Evolutionary conservation across 2,113 vertebrate genomes (phyloP).

Genomic region (Oncorhynchus mykiss): DNA sequence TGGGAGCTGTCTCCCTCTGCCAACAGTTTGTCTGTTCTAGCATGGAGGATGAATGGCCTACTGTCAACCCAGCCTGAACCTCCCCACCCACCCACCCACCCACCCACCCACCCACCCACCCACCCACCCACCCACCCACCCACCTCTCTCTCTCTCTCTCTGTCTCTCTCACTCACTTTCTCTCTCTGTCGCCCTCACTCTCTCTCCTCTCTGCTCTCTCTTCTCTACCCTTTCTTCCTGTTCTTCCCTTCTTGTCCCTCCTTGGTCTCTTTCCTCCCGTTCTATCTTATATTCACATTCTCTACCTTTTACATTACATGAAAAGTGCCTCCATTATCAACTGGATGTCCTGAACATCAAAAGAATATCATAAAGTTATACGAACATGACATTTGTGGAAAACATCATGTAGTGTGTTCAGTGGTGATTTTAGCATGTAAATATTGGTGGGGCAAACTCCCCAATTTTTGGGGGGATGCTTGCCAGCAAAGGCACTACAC

Average conservation of each 20-base stretch:
- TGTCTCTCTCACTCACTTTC: conserved; percentile 7
- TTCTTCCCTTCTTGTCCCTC: conserved; percentile 1
- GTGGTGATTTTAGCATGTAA: too few relatives aligned
- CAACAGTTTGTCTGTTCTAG: conserved; percentile 91
- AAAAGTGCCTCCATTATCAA: too few relatives aligned
- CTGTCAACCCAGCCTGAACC: conserved; percentile 82
- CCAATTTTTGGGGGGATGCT: too few relatives aligned
- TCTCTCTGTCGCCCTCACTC: background rate
- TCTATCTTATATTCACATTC: background rate
- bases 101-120: too few relatives aligned
- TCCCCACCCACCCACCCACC: conserved; percentile 59
- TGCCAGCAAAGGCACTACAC: too few relatives aligned
- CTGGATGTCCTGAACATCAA: too few relatives aligned
- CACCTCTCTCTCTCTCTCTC: conserved; percentile 51
- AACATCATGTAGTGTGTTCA: too few relatives aligned
- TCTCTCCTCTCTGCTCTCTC: conserved; percentile 34
- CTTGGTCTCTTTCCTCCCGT: background rate
- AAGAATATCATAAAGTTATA: too few relatives aligned
- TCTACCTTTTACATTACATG: too few relatives aligned
- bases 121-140: conserved; percentile 61
- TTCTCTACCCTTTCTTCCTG: background rate
- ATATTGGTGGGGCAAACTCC: background rate
- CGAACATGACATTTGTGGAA: too few relatives aligned
- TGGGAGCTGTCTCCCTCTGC: conserved; percentile 87
- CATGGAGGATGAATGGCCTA: conserved; percentile 92